Percentiles rank a stretch among this genome's conserved stretches.
Conservation (phyloP, 2,113 vertebrate genomes). For the Aptenodytes patagonicus region DNA sequence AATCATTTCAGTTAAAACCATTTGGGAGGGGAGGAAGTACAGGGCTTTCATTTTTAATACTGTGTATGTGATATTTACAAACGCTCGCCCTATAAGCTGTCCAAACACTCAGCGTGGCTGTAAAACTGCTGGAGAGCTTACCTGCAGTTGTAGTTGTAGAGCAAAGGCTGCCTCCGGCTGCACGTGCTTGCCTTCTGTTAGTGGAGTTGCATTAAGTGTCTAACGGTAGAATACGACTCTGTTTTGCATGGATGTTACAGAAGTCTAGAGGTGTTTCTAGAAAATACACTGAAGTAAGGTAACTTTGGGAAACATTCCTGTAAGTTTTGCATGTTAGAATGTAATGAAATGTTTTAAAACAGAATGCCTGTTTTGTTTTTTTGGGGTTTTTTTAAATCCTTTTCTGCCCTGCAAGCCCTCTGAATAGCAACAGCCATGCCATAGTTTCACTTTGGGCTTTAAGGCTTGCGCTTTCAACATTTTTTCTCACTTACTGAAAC, state of each 20-base stretch:
- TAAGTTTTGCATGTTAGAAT: background rate
- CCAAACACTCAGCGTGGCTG: rapidly evolving
- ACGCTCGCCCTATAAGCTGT: background rate
- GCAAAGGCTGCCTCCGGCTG: background rate
- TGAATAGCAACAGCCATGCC: background rate
- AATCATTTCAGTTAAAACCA: background rate
- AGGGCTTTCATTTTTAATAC: background rate
- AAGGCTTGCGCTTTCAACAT: background rate
- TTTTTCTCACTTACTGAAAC: background rate
- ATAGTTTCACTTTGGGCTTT: background rate
- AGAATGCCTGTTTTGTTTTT: background rate
- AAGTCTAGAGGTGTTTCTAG: background rate
- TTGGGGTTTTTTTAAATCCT: background rate
- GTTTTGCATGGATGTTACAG: background rate
- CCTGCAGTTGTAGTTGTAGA: background rate
- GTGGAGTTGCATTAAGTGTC: background rate
- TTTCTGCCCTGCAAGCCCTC: background rate
- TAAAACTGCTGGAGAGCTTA: background rate
- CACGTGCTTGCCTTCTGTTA: background rate
- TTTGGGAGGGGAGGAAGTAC: background rate
- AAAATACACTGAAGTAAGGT: background rate
- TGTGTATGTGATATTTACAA: background rate
- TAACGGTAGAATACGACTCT: background rate
- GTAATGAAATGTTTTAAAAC: background rate
- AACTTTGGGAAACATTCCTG: background rate